Evolutionary conservation across 2,888 invertebrate species (phyloP).

Genomic region (Diploptera punctata): DNA sequence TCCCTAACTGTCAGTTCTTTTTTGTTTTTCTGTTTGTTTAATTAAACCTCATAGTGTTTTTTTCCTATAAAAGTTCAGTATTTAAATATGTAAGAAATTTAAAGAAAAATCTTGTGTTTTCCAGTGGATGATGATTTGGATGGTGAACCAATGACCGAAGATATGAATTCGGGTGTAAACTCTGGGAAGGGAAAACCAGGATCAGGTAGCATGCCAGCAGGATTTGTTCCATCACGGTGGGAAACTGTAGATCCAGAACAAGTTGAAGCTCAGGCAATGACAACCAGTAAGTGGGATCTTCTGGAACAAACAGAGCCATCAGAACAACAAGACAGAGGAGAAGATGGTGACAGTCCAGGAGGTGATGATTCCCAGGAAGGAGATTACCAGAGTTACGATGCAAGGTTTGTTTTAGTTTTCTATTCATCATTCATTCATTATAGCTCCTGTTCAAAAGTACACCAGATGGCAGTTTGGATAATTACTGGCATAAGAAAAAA

Average conservation of each 20-base stretch:
- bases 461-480: no score
- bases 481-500: no score
- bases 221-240: constrained; percentile 94
- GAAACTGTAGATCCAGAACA: constrained; percentile 93
- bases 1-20: no score
- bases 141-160: constrained; percentile 69
- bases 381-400: constrained; percentile 34
- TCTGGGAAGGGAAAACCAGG: constrained; percentile 15
- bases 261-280: constrained; percentile 82
- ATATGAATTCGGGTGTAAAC: constrained; percentile 46
- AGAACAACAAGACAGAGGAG: constrained; percentile 35
- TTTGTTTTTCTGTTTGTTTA: no score
- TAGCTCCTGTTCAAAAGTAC: no score
- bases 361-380: constrained; percentile 41
- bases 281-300: constrained; percentile 88
- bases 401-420: constrained; percentile 20
- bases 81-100: no score
- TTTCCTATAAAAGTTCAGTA: no score
- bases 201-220: constrained; percentile 58
- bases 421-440: no score
- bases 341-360: constrained; percentile 36
- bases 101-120: no score
- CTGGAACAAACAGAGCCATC: constrained; percentile 62
- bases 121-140: constrained; percentile 81
- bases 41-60: no score